phyloP scores from a whole-genome alignment of 2,888 invertebrate species.

The Fissipunctia ypsillon region DNA sequence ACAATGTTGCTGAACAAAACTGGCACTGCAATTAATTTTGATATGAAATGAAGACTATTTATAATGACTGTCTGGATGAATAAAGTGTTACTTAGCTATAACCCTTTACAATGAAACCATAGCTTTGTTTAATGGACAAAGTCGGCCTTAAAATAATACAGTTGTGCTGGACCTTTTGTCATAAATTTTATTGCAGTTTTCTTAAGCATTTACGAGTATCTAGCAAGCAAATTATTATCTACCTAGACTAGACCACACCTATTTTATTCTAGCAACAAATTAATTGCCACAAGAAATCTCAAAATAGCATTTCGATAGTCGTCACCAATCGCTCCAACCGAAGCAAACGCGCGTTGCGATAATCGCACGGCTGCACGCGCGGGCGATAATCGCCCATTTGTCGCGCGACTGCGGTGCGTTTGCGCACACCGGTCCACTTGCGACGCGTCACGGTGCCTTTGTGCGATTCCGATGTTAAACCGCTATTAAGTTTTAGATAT shows the following conservation, averaged over 20 bases:
- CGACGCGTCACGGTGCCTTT: conserved; percentile 73
- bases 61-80: not conserved
- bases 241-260: not conserved
- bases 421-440: conserved; percentile 70
- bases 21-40: conserved; percentile 25
- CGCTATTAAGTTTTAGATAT: conserved; percentile 63
- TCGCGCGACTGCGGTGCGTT: conserved; percentile 73
- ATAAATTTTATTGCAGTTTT: not conserved
- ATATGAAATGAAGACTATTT: conserved; percentile 23
- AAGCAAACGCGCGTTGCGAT: conserved; percentile 65
- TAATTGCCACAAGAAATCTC: conserved; percentile 5
- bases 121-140: not conserved
- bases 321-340: conserved; percentile 44
- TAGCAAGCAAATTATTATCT: not conserved
- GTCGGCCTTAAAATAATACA: not conserved
- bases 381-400: conserved; percentile 71
- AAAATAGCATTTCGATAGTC: conserved; percentile 27
- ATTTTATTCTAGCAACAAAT: conserved; percentile 2
- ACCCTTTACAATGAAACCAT: not conserved
- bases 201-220: not conserved
- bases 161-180: not conserved
- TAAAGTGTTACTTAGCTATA: not conserved
- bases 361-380: conserved; percentile 61
- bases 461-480: conserved; percentile 59
- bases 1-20: conserved; percentile 42